Base-by-base conservation (phyloP, 2,888 invertebrate genomes). In the Ceriagrion tenellum region DNA sequence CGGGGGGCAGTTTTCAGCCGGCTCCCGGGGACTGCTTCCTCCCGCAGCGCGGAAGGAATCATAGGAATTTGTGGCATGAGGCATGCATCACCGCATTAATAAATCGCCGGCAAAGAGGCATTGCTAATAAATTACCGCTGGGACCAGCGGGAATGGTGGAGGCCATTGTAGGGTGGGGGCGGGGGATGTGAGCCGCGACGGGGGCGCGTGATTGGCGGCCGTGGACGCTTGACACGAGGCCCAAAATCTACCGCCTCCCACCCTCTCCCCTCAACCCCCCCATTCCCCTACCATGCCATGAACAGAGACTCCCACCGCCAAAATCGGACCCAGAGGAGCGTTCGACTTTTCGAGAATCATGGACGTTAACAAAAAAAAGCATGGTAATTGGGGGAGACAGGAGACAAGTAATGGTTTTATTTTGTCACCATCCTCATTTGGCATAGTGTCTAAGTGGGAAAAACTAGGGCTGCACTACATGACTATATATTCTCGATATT, bases 41-140 rank as follows among this genome's bases (percentile, higher is more conserved):
- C 40, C 89, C 55, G 40, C 74, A 74, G 69, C 69, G 93, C 47
- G 40, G 47, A 69, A 74, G 40, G 93, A 69, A 93, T 93, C 93
- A 93, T 93, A 69, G 74, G 93, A 93, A 93, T 93, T 55, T 74
- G 69, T 47, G 69, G 47, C 40, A 35, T 47, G 81, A 81, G 69
- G 91, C 91, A 93, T 74, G 69, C 74, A 74, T 74, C 69, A 55
- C 93, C 93, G 74, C 93, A 93, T 93, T 93, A 69, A 93, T 93
- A 74, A 93, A 93, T 74, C 69, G 16, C 63, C 35, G 93, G 47
- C 69, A 93, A 74, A 93, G 69, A 69, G 93, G 40, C 63, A 69
- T 69, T 93, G 69, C 69, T 55, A 74, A 93, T 93, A 93, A 93
- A 93, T 93, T 74, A 93, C 55, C 93, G 63, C 69, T 40, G 69